phyloP scores from a whole-genome alignment of 2,888 invertebrate species.

The Merodon equestris region DNA sequence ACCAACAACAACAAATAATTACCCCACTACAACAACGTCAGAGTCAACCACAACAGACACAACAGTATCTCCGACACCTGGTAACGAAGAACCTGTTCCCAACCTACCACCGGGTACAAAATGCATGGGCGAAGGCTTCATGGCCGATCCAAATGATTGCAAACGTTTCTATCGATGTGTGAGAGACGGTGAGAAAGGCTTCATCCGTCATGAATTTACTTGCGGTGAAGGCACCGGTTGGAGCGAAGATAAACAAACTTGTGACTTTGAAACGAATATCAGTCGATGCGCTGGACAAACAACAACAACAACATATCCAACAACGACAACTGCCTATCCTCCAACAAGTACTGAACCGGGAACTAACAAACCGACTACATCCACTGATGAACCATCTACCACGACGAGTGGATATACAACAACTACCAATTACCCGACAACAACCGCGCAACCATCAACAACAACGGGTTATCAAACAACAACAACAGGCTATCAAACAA shows the following conservation, averaged over 20 bases:
- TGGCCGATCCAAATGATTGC: constrained; percentile 82
- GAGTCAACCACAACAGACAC: constrained; percentile 70
- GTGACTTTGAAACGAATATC: constrained; percentile 80
- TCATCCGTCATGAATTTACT: constrained; percentile 81
- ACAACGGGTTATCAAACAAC: constrained; percentile 14
- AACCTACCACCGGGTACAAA: constrained; percentile 75
- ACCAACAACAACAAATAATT: constrained; percentile 17
- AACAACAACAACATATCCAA: constrained; percentile 62
- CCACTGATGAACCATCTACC: constrained; percentile 17
- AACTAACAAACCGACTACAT: constrained; percentile 44
- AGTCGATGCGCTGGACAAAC: constrained; percentile 73
- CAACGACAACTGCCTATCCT: constrained; percentile 40
- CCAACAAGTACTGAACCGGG: constrained; percentile 27
- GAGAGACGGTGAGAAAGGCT: constrained; percentile 79
- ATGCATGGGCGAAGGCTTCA: constrained; percentile 83
- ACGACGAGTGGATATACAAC: constrained; percentile 36
- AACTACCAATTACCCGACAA: constrained; percentile 6
- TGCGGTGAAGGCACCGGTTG: constrained; percentile 86
- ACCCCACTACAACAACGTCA: constrained; percentile 60
- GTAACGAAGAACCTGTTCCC: constrained; percentile 69
- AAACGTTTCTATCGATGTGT: constrained; percentile 83
- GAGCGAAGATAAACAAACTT: constrained; percentile 83
- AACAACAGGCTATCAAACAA: constrained; percentile 3
- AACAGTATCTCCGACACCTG: constrained; percentile 28
- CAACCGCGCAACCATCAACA: constrained; percentile 41